Percentiles rank a stretch among this genome's conserved stretches.
Evolutionary conservation across 1,140 invertebrate species (phyloP).

Genomic region (Pseudomyrmex concolor): DNA sequence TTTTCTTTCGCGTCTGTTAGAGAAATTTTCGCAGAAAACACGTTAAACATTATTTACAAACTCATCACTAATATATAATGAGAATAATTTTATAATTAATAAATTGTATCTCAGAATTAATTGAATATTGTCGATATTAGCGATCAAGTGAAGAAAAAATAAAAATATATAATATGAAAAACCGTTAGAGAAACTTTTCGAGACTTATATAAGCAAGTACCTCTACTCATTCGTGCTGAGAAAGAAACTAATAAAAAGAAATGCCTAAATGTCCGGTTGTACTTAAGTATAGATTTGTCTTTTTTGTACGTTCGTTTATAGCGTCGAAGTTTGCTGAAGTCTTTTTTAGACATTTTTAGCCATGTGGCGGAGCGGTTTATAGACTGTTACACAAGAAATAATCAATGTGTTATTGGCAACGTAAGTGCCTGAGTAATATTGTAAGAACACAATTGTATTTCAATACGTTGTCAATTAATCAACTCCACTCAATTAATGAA

Average conservation of each 20-base stretch:
- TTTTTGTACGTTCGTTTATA: slow-evolving; percentile 10
- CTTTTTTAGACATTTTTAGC: slow-evolving; percentile 16
- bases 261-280: slow-evolving; percentile 12
- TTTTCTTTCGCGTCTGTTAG: background rate
- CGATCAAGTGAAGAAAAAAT: background rate
- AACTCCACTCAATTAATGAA: slow-evolving; percentile 39
- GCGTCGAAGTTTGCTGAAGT: background rate
- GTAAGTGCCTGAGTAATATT: slow-evolving; percentile 15
- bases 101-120: slow-evolving; percentile 15
- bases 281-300: slow-evolving; percentile 30
- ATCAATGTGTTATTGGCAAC: slow-evolving; percentile 22
- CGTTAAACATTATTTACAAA: background rate
- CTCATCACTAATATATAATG: background rate
- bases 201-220: slow-evolving; percentile 10
- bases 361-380: background rate
- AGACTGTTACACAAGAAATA: slow-evolving; percentile 42
- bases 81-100: background rate
- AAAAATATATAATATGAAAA: background rate
- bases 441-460: slow-evolving; percentile 49
- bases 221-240: slow-evolving; percentile 6
- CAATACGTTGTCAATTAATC: slow-evolving; percentile 17
- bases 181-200: slow-evolving; percentile 1
- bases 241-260: background rate
- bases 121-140: background rate
- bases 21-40: background rate